Evolutionary conservation across 2,113 vertebrate species (phyloP).

Genomic region (Gymnogyps californianus): DNA sequence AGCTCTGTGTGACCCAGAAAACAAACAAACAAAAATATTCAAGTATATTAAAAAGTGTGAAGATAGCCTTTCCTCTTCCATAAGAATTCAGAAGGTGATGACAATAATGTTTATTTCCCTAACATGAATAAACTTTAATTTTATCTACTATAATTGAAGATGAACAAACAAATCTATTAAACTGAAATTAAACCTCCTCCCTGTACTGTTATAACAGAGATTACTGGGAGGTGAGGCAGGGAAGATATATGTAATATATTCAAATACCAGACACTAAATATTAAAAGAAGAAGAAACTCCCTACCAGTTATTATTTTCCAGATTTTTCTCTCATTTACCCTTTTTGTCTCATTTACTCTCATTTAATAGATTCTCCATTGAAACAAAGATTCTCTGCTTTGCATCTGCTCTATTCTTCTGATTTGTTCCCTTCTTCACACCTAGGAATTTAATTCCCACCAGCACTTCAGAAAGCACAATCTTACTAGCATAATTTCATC

Average conservation of each 20-base stretch:
- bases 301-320: not conserved
- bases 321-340: not conserved
- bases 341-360: not conserved
- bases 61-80: not conserved
- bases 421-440: not conserved
- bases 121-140: not conserved
- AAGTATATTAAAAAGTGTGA: not conserved
- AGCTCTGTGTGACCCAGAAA: not conserved
- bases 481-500: accelerated
- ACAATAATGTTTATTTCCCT: not conserved
- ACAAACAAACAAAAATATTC: not conserved
- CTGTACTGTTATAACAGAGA: not conserved
- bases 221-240: not conserved
- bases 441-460: not conserved
- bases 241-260: not conserved
- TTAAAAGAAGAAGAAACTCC: not conserved
- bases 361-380: not conserved
- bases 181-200: not conserved
- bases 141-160: not conserved
- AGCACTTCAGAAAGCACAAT: not conserved
- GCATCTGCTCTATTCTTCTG: not conserved
- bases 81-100: not conserved
- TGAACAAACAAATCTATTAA: not conserved
- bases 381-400: not conserved
- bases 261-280: not conserved